Conservation (phyloP, 2,113 vertebrate species). For the Ahaetulla prasina region DNA sequence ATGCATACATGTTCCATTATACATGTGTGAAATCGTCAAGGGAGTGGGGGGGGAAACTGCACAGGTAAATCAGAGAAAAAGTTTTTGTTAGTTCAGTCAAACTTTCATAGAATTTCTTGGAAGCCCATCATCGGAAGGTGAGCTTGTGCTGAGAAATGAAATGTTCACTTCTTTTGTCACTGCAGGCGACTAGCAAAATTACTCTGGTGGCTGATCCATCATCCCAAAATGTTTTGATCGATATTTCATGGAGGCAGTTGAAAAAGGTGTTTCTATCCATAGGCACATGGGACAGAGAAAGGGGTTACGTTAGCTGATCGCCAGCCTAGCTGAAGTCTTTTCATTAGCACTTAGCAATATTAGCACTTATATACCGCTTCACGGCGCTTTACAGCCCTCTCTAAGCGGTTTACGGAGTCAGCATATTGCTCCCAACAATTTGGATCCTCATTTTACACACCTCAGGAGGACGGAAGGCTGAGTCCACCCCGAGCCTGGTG, state of each 20-base stretch:
- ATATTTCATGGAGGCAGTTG: constrained; percentile 50
- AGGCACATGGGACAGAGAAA: background rate
- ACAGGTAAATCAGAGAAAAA: constrained; percentile 59
- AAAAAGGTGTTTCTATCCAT: constrained; percentile 25
- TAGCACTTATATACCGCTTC: no score
- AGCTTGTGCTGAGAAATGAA: background rate
- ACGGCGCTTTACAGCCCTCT: no score
- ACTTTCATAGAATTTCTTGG: constrained; percentile 67
- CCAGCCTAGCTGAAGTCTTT: background rate
- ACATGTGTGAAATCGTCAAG: constrained; percentile 52
- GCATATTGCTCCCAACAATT: background rate
- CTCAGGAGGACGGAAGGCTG: background rate
- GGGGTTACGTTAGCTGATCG: no score
- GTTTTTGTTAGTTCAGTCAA: constrained; percentile 71
- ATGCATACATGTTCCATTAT: constrained; percentile 43
- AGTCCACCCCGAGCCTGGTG: background rate
- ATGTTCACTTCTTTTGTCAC: constrained; percentile 38
- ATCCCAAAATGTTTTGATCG: constrained; percentile 40
- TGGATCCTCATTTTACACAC: background rate
- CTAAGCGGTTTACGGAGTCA: background rate
- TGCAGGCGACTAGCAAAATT: constrained; percentile 31
- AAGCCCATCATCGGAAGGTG: constrained; percentile 38
- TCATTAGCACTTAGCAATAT: background rate
- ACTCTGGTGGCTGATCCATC: constrained; percentile 40
- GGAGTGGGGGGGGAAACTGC: constrained; percentile 31